Conservation (phyloP, 2,113 vertebrate species). For the Antigone vipio region DNA sequence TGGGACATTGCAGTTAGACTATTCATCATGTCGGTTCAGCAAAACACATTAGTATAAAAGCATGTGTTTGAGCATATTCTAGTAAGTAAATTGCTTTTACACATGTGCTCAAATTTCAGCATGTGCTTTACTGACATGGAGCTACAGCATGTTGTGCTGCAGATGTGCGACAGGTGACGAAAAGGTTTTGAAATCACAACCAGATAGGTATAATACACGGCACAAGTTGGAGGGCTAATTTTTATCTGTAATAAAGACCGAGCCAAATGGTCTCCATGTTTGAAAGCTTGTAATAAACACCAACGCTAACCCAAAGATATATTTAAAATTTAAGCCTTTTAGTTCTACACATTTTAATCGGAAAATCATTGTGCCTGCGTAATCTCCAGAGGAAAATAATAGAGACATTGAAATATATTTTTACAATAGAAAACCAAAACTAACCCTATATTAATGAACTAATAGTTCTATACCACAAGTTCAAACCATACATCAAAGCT, state of each 20-base stretch:
- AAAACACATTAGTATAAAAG: neutral
- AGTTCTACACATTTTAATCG: neutral
- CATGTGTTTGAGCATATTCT: neutral
- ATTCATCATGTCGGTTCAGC: neutral
- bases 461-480: neutral
- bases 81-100: neutral
- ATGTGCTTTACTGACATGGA: neutral
- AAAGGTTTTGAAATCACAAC: neutral
- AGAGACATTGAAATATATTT: neutral
- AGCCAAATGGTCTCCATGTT: neutral
- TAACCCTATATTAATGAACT: neutral
- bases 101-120: neutral
- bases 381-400: neutral
- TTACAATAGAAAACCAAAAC: neutral
- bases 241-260: neutral
- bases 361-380: neutral
- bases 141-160: neutral
- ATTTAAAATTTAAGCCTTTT: neutral
- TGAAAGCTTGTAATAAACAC: neutral
- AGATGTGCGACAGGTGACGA: neutral
- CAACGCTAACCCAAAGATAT: neutral
- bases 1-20: neutral
- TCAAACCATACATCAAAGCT: neutral
- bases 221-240: neutral
- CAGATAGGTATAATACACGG: neutral